These are phyloP conservation scores for Pogonognathellus flavescens DNA, from an alignment of 1,140 invertebrate species.

Conservation along the genomic window DNA sequence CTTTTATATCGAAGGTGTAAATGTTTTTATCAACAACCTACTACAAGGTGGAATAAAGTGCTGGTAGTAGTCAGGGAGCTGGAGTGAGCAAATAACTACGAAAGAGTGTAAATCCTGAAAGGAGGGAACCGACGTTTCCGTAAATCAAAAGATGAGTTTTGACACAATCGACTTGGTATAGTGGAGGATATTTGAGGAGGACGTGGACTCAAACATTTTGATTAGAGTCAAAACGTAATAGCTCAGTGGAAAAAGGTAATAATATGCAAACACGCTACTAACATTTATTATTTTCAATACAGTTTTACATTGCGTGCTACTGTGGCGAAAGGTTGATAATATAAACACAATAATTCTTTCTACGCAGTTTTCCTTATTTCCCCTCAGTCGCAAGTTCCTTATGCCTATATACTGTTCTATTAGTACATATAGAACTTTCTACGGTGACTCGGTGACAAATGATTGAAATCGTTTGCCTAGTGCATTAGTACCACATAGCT, in stretches of 20 bases:
- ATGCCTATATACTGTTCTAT: not conserved
- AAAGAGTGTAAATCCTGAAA: not conserved
- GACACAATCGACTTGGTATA: not conserved
- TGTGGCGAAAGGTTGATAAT: slow-evolving; percentile 3
- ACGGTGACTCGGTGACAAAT: no score
- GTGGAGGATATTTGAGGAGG: not conserved
- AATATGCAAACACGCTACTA: slow-evolving; percentile 50
- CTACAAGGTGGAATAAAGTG: no score
- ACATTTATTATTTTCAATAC: slow-evolving; percentile 41
- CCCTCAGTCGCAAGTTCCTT: not conserved
- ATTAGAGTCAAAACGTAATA: slow-evolving; percentile 25
- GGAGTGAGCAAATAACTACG: no score
- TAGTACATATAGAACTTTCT: no score
- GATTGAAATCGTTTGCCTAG: no score
- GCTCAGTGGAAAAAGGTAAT: not conserved
- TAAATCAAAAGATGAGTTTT: slow-evolving; percentile 4
- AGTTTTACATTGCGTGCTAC: slow-evolving; percentile 14
- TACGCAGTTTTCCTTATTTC: not conserved
- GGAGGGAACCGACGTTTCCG: slow-evolving; percentile 1
- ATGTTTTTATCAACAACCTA: no score
- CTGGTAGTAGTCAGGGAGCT: no score
- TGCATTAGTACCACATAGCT: no score
- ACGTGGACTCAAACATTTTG: not conserved
- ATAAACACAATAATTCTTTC: not conserved
- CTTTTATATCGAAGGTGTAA: no score